Evolutionary conservation across 2,888 invertebrate genomes (phyloP).

Genomic region (Anoplius nigerrimus): DNA sequence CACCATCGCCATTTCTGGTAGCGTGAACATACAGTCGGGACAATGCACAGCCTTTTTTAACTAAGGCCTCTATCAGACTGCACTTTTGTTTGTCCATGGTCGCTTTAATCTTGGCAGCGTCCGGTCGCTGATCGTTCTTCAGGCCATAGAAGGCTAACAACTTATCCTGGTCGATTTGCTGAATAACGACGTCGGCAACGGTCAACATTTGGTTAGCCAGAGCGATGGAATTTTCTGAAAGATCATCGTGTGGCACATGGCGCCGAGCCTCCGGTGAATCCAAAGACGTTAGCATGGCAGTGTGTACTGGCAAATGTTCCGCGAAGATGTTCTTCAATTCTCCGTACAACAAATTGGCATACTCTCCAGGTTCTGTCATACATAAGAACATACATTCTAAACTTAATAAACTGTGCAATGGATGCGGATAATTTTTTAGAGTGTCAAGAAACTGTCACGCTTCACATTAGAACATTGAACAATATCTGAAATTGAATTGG

Average conservation of each 20-base stretch:
- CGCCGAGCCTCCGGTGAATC: constrained; percentile 79
- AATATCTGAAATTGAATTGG: too few relatives aligned
- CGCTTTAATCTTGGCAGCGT: constrained; percentile 89
- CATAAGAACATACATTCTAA: constrained; percentile 15
- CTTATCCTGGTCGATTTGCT: constrained; percentile 85
- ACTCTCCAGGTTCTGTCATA: constrained; percentile 78
- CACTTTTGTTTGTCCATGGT: constrained; percentile 91
- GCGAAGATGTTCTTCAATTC: constrained; percentile 84
- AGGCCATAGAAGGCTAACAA: constrained; percentile 89
- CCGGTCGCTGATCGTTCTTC: constrained; percentile 88
- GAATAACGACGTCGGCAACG: constrained; percentile 82
- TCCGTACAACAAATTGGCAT: constrained; percentile 84
- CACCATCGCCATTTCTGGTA: constrained; percentile 65
- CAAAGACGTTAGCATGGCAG: constrained; percentile 86
- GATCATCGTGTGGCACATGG: constrained; percentile 73
- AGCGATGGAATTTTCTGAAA: constrained; percentile 67
- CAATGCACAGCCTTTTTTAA: constrained; percentile 84
- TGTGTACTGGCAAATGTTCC: constrained; percentile 85
- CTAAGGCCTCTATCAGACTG: constrained; percentile 87
- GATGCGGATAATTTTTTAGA: too few relatives aligned
- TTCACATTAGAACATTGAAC: too few relatives aligned
- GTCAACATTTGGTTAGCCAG: constrained; percentile 78
- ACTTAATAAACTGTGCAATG: too few relatives aligned
- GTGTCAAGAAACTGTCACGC: too few relatives aligned
- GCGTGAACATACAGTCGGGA: constrained; percentile 78